Percentiles rank a stretch among this genome's conserved stretches.
phyloP scores from a whole-genome alignment of 2,888 invertebrate genomes.

The Trissolcus brochymenae region DNA sequence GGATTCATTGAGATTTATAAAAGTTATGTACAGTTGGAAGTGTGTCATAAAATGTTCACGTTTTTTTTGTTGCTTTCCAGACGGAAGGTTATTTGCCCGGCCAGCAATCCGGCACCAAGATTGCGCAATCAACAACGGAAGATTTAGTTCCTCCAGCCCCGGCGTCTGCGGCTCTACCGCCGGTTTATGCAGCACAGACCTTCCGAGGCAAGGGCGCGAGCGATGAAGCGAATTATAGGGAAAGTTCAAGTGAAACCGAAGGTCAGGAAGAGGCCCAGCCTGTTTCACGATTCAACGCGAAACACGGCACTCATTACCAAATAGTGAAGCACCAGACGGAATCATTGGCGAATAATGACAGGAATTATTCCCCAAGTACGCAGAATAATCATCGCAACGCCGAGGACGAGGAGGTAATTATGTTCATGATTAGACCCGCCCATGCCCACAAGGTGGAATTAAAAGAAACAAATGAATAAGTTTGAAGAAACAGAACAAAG shows the following conservation, averaged over 20 bases:
- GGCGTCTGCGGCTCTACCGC: constrained; percentile 67
- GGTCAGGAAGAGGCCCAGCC: constrained; percentile 34
- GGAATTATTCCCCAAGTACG: constrained; percentile 49
- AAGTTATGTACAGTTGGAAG: too few relatives aligned
- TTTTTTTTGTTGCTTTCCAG: constrained; percentile 14
- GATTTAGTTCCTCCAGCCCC: constrained; percentile 67
- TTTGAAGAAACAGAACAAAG: too few relatives aligned
- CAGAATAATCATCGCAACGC: constrained; percentile 47
- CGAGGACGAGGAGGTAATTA: constrained; percentile 65
- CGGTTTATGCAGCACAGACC: constrained; percentile 68
- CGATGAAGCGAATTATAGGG: constrained; percentile 55
- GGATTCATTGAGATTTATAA: too few relatives aligned
- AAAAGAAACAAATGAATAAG: too few relatives aligned
- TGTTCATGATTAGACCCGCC: too few relatives aligned
- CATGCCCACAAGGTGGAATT: too few relatives aligned
- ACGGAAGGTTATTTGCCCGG: constrained; percentile 64
- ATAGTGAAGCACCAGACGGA: constrained; percentile 59
- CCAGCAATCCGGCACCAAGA: constrained; percentile 64
- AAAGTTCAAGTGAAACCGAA: constrained; percentile 52
- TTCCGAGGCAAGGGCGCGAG: constrained; percentile 58
- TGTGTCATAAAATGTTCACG: too few relatives aligned
- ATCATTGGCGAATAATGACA: constrained; percentile 46
- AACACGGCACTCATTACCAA: constrained; percentile 59
- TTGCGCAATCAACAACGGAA: constrained; percentile 64
- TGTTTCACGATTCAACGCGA: constrained; percentile 34